These are phyloP conservation scores for Drosophila picticornis DNA, from an alignment of 2,888 invertebrate species.

Conservation along the genomic window DNA sequence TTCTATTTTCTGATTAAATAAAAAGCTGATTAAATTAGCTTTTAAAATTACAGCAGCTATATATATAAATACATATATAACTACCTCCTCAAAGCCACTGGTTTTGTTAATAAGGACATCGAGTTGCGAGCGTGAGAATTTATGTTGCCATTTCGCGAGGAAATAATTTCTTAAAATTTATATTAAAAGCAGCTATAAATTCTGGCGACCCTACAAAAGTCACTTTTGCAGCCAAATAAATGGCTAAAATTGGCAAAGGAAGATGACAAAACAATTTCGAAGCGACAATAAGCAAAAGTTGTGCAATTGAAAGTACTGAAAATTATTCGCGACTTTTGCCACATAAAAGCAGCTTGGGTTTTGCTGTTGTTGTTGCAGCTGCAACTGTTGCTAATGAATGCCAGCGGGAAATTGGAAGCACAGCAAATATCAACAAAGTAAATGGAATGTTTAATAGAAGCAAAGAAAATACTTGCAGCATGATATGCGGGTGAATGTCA, in stretches of 20 bases:
- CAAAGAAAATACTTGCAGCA: slow-evolving; percentile 25
- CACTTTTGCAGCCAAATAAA: slow-evolving; percentile 8
- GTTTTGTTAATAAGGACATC: slow-evolving; percentile 69
- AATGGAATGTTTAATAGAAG: slow-evolving; percentile 56
- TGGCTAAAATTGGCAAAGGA: slow-evolving; percentile 8
- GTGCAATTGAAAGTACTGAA: slow-evolving; percentile 59
- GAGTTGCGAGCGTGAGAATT: slow-evolving; percentile 59
- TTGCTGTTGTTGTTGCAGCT: slow-evolving; percentile 17
- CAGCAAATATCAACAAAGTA: slow-evolving; percentile 26
- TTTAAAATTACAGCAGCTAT: background rate
- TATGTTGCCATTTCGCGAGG: slow-evolving; percentile 70
- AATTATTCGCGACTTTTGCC: slow-evolving; percentile 31
- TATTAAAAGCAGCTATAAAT: slow-evolving; percentile 71
- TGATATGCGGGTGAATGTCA: slow-evolving; percentile 65
- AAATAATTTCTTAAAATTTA: slow-evolving; percentile 75
- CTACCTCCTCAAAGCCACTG: slow-evolving; percentile 12
- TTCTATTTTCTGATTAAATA: background rate
- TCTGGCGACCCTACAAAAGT: slow-evolving; percentile 17
- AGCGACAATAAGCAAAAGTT: slow-evolving; percentile 61
- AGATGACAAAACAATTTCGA: slow-evolving; percentile 17
- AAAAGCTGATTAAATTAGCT: background rate
- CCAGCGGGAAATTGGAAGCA: slow-evolving; percentile 29
- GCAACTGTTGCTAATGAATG: slow-evolving; percentile 54
- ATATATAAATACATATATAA: background rate
- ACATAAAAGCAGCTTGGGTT: slow-evolving; percentile 11